A percentile compares a stretch with the other conserved stretches of the same genome.
These are phyloP conservation scores for Drosophila prostipennis DNA, from an alignment of 2,888 invertebrate genomes.

Conservation along the genomic window DNA sequence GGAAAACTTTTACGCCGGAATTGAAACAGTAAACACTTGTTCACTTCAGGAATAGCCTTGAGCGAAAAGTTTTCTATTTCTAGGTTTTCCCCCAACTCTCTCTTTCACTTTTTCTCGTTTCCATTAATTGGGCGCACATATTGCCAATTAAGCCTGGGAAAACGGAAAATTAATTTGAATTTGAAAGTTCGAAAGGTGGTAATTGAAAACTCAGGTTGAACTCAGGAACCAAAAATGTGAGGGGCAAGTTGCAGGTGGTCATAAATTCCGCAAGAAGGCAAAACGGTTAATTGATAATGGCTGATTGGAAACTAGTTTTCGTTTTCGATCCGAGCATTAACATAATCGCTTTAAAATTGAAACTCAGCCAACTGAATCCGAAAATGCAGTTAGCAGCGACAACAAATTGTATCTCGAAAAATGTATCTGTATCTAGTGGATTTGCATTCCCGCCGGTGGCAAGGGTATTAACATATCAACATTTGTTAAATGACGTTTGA, in stretches of 20 bases:
- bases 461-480: conserved; percentile 79
- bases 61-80: conserved; percentile 31
- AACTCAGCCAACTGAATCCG: conserved; percentile 57
- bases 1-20: conserved; percentile 44
- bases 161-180: conserved; percentile 76
- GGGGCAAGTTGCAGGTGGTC: conserved; percentile 41
- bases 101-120: conserved; percentile 37
- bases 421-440: conserved; percentile 21
- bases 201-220: conserved; percentile 62
- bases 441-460: conserved; percentile 66
- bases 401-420: conserved; percentile 45
- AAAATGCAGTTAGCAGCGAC: conserved; percentile 71
- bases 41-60: conserved; percentile 32
- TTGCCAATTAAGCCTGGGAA: conserved; percentile 74
- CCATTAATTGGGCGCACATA: conserved; percentile 75
- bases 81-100: conserved; percentile 41
- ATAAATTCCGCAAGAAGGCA: conserved; percentile 62
- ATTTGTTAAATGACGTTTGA: conserved; percentile 82
- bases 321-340: conserved; percentile 54
- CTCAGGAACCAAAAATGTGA: background rate
- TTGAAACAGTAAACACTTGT: conserved; percentile 52
- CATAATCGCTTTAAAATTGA: conserved; percentile 79
- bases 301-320: conserved; percentile 75
- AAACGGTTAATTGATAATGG: conserved; percentile 67
- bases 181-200: conserved; percentile 66